phyloP scores from a whole-genome alignment of 2,113 vertebrate genomes.

The Chunga burmeisteri region DNA sequence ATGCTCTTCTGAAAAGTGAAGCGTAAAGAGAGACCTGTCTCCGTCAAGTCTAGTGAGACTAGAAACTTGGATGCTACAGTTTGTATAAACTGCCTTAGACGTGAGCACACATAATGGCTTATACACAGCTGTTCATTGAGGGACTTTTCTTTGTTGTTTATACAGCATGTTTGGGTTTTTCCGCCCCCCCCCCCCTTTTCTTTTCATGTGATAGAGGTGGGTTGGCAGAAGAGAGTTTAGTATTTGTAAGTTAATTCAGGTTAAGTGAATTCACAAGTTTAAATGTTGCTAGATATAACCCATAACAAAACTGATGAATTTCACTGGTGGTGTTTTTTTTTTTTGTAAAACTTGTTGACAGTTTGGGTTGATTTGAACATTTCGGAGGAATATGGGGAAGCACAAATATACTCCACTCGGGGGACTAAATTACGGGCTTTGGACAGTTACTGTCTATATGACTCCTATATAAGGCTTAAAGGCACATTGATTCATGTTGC shows the following conservation, averaged over 20 bases:
- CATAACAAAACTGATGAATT: not conserved
- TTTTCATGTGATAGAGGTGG: not conserved
- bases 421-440: not conserved
- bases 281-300: not conserved
- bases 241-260: not conserved
- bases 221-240: not conserved
- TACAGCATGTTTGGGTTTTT: not conserved
- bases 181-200: accelerated
- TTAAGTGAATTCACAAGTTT: not conserved
- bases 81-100: not conserved
- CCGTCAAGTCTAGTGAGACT: not conserved
- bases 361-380: not conserved
- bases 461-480: not conserved
- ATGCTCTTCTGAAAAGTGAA: not conserved
- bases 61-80: not conserved
- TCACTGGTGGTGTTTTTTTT: not conserved
- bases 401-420: not conserved
- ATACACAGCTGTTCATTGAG: not conserved
- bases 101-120: not conserved
- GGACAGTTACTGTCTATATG: not conserved
- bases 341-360: not conserved
- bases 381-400: not conserved
- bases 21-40: not conserved
- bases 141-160: not conserved
- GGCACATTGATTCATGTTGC: not conserved